phyloP scores from a whole-genome alignment of 2,113 vertebrate genomes.

The Struthio camelus region DNA sequence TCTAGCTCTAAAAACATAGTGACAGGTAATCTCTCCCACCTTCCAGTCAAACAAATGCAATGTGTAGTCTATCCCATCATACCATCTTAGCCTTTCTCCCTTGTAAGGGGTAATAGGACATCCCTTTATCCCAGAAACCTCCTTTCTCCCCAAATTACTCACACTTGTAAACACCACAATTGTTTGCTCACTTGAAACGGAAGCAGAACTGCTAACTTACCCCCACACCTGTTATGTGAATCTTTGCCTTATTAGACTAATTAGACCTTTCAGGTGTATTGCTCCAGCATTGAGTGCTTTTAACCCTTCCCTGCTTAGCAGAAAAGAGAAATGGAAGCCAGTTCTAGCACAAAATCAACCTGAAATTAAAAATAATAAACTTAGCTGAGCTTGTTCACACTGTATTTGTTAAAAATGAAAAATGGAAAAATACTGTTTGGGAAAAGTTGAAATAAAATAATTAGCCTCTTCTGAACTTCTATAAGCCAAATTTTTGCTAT shows the following conservation, averaged over 20 bases:
- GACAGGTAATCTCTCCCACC: neutral
- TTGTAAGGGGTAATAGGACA: neutral
- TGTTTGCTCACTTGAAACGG: neutral
- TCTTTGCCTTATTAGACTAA: neutral
- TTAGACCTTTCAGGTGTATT: neutral
- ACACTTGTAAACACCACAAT: neutral
- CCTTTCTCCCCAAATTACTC: neutral
- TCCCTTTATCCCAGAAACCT: neutral
- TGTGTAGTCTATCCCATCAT: neutral
- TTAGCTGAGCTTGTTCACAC: neutral
- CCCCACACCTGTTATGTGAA: neutral
- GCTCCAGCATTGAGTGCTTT: neutral
- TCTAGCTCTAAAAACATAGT: neutral
- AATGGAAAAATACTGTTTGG: too few species aligned
- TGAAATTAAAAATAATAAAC: neutral
- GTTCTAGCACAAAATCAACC: neutral
- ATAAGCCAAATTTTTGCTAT: too few species aligned
- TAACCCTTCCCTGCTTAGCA: neutral
- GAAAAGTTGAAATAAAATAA: too few species aligned
- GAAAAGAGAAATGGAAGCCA: neutral
- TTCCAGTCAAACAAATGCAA: neutral
- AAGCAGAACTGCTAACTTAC: neutral
- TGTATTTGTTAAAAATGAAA: too few species aligned
- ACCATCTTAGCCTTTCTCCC: neutral
- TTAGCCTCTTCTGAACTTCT: neutral